These are phyloP conservation scores for Cylindroiulus punctatus DNA, from an alignment of 2,888 invertebrate genomes.

Conservation along the genomic window DNA sequence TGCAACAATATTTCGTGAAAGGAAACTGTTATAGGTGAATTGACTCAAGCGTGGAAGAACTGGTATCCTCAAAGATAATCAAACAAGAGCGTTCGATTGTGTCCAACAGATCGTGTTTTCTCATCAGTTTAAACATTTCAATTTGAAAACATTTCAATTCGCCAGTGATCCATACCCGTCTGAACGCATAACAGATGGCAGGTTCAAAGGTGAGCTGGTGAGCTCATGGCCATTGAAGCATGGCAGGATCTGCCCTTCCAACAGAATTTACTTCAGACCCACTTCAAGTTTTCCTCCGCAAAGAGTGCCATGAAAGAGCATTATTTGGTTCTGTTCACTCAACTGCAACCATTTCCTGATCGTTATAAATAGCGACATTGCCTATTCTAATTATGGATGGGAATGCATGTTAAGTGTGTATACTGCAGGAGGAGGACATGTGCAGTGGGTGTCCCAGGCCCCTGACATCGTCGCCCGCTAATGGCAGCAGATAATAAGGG, in stretches of 20 bases:
- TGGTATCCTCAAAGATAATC: too few relatives aligned
- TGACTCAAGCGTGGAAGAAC: too few relatives aligned
- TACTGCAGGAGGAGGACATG: background rate
- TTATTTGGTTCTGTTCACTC: background rate
- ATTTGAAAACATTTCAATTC: too few relatives aligned
- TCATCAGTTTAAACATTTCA: too few relatives aligned
- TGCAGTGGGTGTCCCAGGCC: background rate
- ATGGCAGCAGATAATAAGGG: constrained; percentile 23
- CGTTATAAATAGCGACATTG: constrained; percentile 42
- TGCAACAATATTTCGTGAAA: too few relatives aligned
- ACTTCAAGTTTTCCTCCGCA: background rate
- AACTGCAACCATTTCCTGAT: constrained; percentile 24
- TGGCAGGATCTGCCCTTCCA: background rate
- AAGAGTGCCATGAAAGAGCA: background rate
- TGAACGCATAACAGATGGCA: constrained; percentile 13
- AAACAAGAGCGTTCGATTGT: too few relatives aligned
- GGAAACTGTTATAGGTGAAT: too few relatives aligned
- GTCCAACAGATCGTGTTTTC: too few relatives aligned
- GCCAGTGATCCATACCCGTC: too few relatives aligned
- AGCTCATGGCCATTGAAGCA: background rate
- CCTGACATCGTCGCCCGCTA: constrained; percentile 23
- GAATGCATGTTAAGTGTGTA: background rate
- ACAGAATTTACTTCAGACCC: background rate
- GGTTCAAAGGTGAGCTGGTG: background rate
- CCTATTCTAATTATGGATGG: constrained; percentile 33